Evolutionary conservation across 2,113 vertebrate genomes (phyloP).

Genomic region (Barbus barbus): DNA sequence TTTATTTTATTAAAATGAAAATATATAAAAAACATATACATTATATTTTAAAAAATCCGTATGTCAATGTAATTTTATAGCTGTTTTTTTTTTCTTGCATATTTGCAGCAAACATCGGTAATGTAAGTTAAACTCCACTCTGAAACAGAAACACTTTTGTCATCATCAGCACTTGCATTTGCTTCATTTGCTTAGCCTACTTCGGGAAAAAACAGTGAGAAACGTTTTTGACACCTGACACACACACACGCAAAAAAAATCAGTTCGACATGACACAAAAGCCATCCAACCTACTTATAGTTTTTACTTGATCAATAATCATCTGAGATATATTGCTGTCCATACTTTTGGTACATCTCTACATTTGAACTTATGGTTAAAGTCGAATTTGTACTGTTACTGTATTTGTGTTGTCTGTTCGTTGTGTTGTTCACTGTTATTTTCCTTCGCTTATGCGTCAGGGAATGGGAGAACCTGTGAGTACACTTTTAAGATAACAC

Average conservation of each 20-base stretch:
- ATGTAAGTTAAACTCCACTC: neutral
- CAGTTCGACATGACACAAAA: neutral
- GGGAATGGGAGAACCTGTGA: conserved; percentile 98
- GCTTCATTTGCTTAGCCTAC: neutral
- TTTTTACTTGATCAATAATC: too few species aligned
- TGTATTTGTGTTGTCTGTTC: conserved; percentile 7
- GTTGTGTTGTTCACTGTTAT: conserved; percentile 51
- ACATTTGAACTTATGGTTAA: too few species aligned
- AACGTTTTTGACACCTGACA: neutral
- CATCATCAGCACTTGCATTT: neutral
- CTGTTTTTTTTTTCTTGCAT: neutral
- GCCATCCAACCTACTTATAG: too few species aligned
- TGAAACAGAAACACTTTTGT: neutral
- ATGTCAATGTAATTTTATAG: too few species aligned
- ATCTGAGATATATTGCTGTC: too few species aligned
- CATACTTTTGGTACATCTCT: too few species aligned
- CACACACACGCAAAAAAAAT: neutral
- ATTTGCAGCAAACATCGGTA: neutral
- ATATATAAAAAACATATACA: too few species aligned
- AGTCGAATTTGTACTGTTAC: neutral
- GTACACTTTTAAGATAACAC: conserved; percentile 65
- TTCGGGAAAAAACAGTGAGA: neutral
- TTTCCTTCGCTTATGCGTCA: conserved; percentile 71
- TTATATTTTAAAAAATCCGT: too few species aligned
- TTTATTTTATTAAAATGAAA: too few species aligned